These are phyloP conservation scores for Macroglossus sobrinus DNA, from an alignment of 2,113 vertebrate species.

Conservation along the genomic window DNA sequence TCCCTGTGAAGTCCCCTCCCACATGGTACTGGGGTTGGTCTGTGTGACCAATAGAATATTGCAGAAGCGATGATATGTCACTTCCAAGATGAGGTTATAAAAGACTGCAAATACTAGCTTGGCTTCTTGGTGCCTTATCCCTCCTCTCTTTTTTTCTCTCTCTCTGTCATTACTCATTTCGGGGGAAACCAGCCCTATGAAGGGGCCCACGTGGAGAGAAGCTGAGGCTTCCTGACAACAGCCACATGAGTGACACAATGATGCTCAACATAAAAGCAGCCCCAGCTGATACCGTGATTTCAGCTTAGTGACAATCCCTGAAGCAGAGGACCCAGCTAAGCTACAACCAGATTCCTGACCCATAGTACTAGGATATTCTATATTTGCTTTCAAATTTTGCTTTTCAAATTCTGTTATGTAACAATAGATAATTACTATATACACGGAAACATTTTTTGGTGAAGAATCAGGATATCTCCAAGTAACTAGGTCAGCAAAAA, in stretches of 20 bases:
- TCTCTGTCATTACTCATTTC: background rate
- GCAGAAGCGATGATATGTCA: background rate
- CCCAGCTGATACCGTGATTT: background rate
- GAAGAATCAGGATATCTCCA: background rate
- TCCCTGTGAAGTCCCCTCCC: background rate
- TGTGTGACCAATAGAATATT: background rate
- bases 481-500: background rate
- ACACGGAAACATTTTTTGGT: background rate
- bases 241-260: background rate
- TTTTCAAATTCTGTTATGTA: background rate
- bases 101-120: background rate
- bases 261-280: fast-evolving
- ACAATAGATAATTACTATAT: background rate
- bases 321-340: background rate
- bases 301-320: background rate
- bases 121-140: background rate
- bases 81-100: background rate
- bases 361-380: background rate
- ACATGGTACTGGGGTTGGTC: background rate
- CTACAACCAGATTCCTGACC: background rate
- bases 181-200: background rate
- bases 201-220: background rate
- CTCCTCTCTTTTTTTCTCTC: background rate
- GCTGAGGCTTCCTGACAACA: background rate
- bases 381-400: background rate